These are phyloP conservation scores for Agrotis ipsilon DNA, from an alignment of 2,888 invertebrate species.

Conservation along the genomic window DNA sequence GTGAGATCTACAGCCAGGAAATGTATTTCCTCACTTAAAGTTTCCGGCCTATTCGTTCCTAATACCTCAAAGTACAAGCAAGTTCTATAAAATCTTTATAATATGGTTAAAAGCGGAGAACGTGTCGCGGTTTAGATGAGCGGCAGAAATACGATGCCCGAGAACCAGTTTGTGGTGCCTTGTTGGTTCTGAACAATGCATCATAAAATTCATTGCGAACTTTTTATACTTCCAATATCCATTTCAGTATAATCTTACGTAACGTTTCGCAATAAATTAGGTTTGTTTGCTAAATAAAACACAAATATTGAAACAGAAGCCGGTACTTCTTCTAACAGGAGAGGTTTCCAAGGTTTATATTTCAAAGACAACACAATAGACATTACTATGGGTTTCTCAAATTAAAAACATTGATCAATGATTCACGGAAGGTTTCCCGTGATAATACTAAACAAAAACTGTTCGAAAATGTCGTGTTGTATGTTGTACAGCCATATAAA, in stretches of 20 bases:
- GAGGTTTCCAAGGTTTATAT: constrained; percentile 8
- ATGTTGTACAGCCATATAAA: constrained; percentile 58
- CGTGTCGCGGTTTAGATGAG: constrained; percentile 66
- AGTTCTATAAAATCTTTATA: constrained; percentile 59
- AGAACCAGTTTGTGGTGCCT: constrained; percentile 77
- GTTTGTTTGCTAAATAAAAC: constrained; percentile 25
- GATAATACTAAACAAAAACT: constrained; percentile 44
- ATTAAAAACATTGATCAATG: constrained; percentile 32
- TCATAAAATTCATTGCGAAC: constrained; percentile 68
- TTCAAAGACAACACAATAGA: constrained; percentile 29
- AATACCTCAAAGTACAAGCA: constrained; percentile 55
- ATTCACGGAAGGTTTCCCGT: constrained; percentile 37
- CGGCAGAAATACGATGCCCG: constrained; percentile 76
- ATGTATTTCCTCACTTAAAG: constrained; percentile 60
- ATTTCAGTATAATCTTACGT: constrained; percentile 52
- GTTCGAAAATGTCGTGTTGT: constrained; percentile 47
- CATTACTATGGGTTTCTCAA: constrained; percentile 25
- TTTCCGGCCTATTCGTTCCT: constrained; percentile 60
- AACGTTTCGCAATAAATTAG: constrained; percentile 38
- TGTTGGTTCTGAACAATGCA: constrained; percentile 76
- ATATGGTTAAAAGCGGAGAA: constrained; percentile 58
- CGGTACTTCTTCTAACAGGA: background rate
- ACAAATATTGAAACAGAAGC: constrained; percentile 20
- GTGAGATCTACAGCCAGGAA: constrained; percentile 60
- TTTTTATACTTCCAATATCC: constrained; percentile 61